A percentile compares a stretch with the other conserved stretches of the same genome.
Conservation (phyloP, 2,888 invertebrate species). For the Serripes groenlandicus region DNA sequence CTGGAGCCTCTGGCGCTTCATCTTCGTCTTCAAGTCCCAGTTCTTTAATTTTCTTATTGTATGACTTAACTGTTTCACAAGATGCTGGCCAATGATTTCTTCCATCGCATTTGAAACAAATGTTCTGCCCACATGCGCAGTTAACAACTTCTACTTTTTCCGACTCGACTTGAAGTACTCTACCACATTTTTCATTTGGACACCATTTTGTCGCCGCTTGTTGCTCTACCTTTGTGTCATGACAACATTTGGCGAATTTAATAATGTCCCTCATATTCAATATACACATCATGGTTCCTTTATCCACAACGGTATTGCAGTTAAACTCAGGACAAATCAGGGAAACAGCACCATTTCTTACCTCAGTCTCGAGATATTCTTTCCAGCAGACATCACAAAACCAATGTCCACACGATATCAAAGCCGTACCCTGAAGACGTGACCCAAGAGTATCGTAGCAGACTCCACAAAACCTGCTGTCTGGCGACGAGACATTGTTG, state of each 20-base stretch:
- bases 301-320: slow-evolving; percentile 60
- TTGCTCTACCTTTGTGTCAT: slow-evolving; percentile 63
- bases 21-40: slow-evolving; percentile 62
- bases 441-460: slow-evolving; percentile 65
- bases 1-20: slow-evolving; percentile 32
- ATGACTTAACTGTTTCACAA: slow-evolving; percentile 60
- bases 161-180: slow-evolving; percentile 52
- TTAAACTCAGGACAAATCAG: slow-evolving; percentile 71
- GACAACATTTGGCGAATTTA: slow-evolving; percentile 44
- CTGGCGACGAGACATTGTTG: slow-evolving; percentile 42
- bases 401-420: slow-evolving; percentile 72
- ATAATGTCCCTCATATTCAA: slow-evolving; percentile 50
- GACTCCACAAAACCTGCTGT: slow-evolving; percentile 61
- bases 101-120: slow-evolving; percentile 71
- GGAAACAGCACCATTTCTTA: slow-evolving; percentile 38
- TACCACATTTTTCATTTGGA: slow-evolving; percentile 70
- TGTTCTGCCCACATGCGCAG: slow-evolving; percentile 68
- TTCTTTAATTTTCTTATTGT: slow-evolving; percentile 55
- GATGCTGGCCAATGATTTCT: slow-evolving; percentile 75
- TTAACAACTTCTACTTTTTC: slow-evolving; percentile 41
- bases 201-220: slow-evolving; percentile 67
- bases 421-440: slow-evolving; percentile 51
- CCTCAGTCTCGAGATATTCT: slow-evolving; percentile 61
- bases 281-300: slow-evolving; percentile 50
- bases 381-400: slow-evolving; percentile 74